phyloP scores from a whole-genome alignment of 2,888 invertebrate species.

The Ennomos erosarius region DNA sequence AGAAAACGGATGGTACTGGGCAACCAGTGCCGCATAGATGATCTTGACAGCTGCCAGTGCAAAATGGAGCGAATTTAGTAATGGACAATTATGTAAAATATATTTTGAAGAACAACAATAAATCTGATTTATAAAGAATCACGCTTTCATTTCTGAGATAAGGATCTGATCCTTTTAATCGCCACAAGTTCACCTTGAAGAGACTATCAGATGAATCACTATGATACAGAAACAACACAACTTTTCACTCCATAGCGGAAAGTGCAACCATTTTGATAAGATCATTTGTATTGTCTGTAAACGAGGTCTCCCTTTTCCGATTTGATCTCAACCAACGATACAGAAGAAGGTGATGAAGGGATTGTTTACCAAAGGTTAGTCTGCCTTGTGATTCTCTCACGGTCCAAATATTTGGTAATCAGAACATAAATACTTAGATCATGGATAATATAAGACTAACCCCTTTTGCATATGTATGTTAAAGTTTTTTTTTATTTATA shows the following conservation, averaged over 20 bases:
- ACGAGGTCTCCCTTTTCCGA: slow-evolving; percentile 6
- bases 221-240: not conserved
- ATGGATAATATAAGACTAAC: too few species aligned
- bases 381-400: slow-evolving; percentile 1
- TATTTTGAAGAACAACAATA: too few species aligned
- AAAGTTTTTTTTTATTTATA: too few species aligned
- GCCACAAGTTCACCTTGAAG: not conserved
- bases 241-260: slow-evolving; percentile 1
- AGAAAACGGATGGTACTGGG: too few species aligned
- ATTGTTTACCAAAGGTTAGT: slow-evolving; percentile 1
- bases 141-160: too few species aligned
- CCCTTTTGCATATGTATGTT: too few species aligned
- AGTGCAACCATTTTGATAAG: slow-evolving; percentile 3
- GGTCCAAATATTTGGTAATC: not conserved
- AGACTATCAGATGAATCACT: not conserved
- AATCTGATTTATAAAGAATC: too few species aligned
- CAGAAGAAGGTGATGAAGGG: not conserved
- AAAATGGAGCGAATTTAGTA: too few species aligned
- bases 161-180: too few species aligned
- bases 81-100: too few species aligned
- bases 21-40: too few species aligned
- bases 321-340: slow-evolving; percentile 6
- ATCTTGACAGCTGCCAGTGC: too few species aligned
- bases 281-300: slow-evolving; percentile 9
- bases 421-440: not conserved